A percentile compares a stretch with the other conserved stretches of the same genome.
phyloP scores from a whole-genome alignment of 2,888 invertebrate species.

The Apamea sordens region DNA sequence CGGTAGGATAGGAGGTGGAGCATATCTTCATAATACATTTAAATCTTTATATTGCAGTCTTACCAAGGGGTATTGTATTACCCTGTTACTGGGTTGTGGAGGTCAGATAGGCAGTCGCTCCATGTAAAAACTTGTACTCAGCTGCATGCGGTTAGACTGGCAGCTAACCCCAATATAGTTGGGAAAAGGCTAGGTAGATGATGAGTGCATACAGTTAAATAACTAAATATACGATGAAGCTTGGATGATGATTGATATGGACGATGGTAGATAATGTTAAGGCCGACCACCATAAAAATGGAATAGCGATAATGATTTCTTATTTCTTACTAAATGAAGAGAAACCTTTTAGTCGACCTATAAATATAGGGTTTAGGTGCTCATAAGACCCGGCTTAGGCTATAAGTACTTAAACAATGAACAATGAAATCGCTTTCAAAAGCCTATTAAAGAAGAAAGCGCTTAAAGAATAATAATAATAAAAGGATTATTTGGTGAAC shows the following conservation, averaged over 20 bases:
- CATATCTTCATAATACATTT: neutral
- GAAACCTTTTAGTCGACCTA: slow-evolving; percentile 2
- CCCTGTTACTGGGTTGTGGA: no score
- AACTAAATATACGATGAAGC: neutral
- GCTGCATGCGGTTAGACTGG: no score
- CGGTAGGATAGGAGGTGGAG: neutral
- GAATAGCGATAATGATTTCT: no score
- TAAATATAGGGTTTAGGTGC: slow-evolving; percentile 17
- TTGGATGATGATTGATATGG: neutral
- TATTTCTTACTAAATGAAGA: neutral
- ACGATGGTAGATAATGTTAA: neutral
- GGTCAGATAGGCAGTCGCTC: no score
- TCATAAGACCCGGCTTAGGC: slow-evolving; percentile 24
- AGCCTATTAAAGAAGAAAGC: neutral
- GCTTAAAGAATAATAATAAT: slow-evolving; percentile 20
- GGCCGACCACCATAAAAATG: neutral
- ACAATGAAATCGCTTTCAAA: slow-evolving; percentile 5
- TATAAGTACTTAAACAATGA: slow-evolving; percentile 27
- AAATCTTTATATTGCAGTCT: neutral
- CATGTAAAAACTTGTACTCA: no score
- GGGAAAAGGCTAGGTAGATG: no score
- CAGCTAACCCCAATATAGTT: no score
- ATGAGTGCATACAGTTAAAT: neutral
- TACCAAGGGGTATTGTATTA: no score
- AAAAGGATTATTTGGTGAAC: slow-evolving; percentile 9